These are phyloP conservation scores for Helostoma temminkii DNA, from an alignment of 2,797 vertebrate genomes.

Conservation along the genomic window DNA sequence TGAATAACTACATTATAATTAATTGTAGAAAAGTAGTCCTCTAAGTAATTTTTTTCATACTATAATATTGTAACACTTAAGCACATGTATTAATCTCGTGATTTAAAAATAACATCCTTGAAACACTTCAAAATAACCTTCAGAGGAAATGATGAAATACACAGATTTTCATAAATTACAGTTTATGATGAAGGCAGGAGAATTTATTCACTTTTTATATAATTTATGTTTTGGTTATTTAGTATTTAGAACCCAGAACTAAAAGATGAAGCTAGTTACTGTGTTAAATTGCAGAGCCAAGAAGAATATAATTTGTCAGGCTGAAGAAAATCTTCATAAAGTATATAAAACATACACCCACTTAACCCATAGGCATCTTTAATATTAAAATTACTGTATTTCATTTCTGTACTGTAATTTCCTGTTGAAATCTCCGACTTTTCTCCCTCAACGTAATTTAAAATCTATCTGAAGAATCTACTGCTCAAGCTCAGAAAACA, in stretches of 20 bases:
- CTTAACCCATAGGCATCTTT: constrained; percentile 6
- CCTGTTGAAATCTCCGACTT: constrained; percentile 29
- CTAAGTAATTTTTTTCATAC: no score
- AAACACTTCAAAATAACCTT: constrained; percentile 2
- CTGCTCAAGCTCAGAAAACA: constrained; percentile 32
- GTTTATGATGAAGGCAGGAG: no score
- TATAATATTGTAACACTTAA: no score
- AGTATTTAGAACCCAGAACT: constrained; percentile 4
- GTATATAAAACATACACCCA: not conserved
- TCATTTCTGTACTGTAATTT: constrained; percentile 54
- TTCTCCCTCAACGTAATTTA: constrained; percentile 32
- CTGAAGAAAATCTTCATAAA: constrained; percentile 12
- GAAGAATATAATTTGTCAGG: not conserved
- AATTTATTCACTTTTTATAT: no score
- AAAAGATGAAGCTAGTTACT: not conserved
- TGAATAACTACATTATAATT: no score
- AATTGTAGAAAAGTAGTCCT: not conserved
- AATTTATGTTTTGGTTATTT: constrained; percentile 12
- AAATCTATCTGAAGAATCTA: constrained; percentile 32
- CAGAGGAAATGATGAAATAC: not conserved
- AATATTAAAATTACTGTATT: constrained; percentile 29
- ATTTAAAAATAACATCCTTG: not conserved
- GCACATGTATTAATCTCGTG: no score
- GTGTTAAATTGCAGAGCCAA: not conserved
- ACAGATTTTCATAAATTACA: not conserved